A percentile compares a stretch with the other conserved stretches of the same genome.
Evolutionary conservation across 2,797 vertebrate genomes (phyloP).

Genomic region (Falco peregrinus): DNA sequence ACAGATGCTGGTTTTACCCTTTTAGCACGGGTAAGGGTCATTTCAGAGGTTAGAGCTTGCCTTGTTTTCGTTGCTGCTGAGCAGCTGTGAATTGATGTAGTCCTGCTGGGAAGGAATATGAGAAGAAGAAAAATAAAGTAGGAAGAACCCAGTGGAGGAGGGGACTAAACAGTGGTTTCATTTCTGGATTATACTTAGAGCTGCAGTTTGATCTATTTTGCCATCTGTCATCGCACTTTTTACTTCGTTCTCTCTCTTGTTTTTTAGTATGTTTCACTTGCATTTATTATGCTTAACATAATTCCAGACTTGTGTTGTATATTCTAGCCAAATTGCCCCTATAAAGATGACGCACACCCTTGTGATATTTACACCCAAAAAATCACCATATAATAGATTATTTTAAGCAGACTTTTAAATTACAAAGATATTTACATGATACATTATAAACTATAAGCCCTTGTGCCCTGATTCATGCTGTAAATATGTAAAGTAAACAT

Average conservation of each 20-base stretch:
- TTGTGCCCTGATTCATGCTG: background rate
- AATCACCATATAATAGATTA: background rate
- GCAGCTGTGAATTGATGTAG: background rate
- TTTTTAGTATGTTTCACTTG: background rate
- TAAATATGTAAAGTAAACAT: background rate
- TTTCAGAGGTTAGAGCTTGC: background rate
- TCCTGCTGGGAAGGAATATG: background rate
- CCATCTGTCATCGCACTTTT: background rate
- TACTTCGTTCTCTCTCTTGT: background rate
- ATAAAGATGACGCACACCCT: background rate
- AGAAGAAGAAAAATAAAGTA: background rate
- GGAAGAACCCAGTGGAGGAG: background rate
- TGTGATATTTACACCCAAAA: background rate
- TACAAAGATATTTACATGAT: background rate
- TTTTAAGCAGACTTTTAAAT: background rate
- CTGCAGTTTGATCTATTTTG: background rate
- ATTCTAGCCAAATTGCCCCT: background rate
- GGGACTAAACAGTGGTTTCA: background rate
- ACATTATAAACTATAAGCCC: background rate
- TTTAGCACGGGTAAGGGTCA: slow-evolving; percentile 85
- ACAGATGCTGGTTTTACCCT: slow-evolving; percentile 92
- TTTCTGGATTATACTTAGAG: background rate
- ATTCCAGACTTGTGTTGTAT: background rate
- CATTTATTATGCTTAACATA: background rate
- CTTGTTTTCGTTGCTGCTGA: background rate